Evolutionary conservation across 2,797 vertebrate genomes (phyloP).

Genomic region (Apogon hyalosoma): DNA sequence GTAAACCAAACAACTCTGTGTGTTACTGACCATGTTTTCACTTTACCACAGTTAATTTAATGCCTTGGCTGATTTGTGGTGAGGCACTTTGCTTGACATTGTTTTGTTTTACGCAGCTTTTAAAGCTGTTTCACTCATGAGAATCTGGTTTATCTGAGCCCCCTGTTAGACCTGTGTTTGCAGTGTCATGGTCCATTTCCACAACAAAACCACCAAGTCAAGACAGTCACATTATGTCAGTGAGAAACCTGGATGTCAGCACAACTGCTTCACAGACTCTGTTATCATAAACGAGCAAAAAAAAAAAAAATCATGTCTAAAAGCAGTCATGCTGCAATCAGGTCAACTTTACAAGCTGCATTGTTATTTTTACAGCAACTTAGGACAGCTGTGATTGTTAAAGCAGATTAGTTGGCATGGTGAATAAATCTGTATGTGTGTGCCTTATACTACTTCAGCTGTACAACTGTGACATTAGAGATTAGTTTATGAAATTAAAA

Average conservation of each 20-base stretch:
- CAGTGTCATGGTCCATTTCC: slow-evolving; percentile 69
- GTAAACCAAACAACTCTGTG: slow-evolving; percentile 9
- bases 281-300: not conserved
- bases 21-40: slow-evolving; percentile 16
- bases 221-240: slow-evolving; percentile 39
- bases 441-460: slow-evolving; percentile 15
- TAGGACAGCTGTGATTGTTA: slow-evolving; percentile 1
- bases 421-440: slow-evolving; percentile 24
- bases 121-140: slow-evolving; percentile 60
- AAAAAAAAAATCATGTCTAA: not conserved
- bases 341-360: not conserved
- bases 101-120: slow-evolving; percentile 57
- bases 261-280: not conserved
- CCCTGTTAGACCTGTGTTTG: slow-evolving; percentile 47
- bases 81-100: slow-evolving; percentile 36
- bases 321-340: not conserved
- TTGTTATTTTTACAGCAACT: not conserved
- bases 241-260: slow-evolving; percentile 22
- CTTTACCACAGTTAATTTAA: slow-evolving; percentile 34
- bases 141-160: slow-evolving; percentile 53
- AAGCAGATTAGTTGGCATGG: slow-evolving; percentile 9
- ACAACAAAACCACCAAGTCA: slow-evolving; percentile 62
- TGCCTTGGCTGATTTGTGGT: slow-evolving; percentile 32
- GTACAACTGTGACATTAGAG: slow-evolving; percentile 32
- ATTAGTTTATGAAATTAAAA: slow-evolving; percentile 63